A percentile compares a stretch with the other conserved stretches of the same genome.
Evolutionary conservation across 2,113 vertebrate species (phyloP).

Genomic region (Alosa alosa): DNA sequence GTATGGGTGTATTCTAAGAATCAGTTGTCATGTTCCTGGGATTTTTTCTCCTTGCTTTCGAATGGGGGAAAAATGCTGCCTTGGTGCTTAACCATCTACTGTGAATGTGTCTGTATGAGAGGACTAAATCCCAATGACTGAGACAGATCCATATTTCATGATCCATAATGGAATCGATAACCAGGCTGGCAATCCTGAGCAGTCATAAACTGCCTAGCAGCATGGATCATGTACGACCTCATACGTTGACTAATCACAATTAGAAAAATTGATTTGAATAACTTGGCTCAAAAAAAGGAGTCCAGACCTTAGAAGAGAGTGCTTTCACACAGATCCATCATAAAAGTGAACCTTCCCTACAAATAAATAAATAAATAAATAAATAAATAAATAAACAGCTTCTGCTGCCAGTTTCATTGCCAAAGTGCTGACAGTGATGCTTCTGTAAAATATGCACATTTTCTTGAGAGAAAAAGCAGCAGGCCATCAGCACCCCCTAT

Average conservation of each 20-base stretch:
- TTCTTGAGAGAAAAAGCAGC: slow-evolving; percentile 21
- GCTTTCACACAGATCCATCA: background rate
- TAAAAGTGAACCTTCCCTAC: background rate
- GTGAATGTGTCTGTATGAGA: background rate
- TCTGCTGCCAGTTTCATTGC: background rate
- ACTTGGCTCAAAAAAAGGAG: background rate
- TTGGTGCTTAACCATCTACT: background rate
- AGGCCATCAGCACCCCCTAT: slow-evolving; percentile 23
- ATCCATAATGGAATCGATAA: background rate
- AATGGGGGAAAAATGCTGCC: background rate
- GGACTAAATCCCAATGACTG: background rate
- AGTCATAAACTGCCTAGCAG: background rate
- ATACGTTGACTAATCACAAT: background rate
- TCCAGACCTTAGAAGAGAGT: background rate
- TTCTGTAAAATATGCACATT: slow-evolving; percentile 39
- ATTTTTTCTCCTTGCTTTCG: background rate
- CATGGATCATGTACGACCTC: background rate
- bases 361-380: background rate
- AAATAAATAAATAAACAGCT: background rate
- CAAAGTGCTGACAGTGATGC: slow-evolving; percentile 36
- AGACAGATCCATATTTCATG: background rate
- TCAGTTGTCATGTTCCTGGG: background rate
- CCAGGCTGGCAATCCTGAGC: background rate
- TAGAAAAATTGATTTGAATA: background rate
- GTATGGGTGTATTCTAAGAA: background rate